phyloP scores from a whole-genome alignment of 2,113 vertebrate genomes.

The Corythoichthys intestinalis region DNA sequence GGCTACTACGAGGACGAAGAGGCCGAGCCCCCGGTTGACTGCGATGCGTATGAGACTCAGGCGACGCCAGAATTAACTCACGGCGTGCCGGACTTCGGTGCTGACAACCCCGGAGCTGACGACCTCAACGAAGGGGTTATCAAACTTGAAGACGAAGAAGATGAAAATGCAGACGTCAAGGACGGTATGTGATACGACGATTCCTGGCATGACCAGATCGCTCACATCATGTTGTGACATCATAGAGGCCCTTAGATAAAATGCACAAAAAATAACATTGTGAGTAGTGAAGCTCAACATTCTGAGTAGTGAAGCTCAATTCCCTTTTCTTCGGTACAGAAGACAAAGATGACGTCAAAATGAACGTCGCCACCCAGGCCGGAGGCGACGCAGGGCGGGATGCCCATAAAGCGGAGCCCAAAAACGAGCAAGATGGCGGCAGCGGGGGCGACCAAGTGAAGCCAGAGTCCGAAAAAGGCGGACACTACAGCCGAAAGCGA shows the following conservation, averaged over 20 bases:
- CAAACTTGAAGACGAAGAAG: slow-evolving; percentile 15
- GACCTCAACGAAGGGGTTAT: slow-evolving; percentile 13
- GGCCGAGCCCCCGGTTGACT: slow-evolving; percentile 45
- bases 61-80: slow-evolving; percentile 24
- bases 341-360: slow-evolving; percentile 52
- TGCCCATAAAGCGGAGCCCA: neutral
- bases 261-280: too few relatives aligned
- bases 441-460: slow-evolving; percentile 47
- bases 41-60: slow-evolving; percentile 38
- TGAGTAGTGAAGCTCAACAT: too few relatives aligned
- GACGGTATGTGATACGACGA: slow-evolving; percentile 36
- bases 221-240: neutral
- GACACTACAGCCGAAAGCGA: slow-evolving; percentile 76
- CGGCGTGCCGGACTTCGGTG: slow-evolving; percentile 51
- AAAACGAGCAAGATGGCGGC: neutral
- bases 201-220: neutral
- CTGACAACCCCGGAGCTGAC: slow-evolving; percentile 51
- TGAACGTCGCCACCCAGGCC: slow-evolving; percentile 53
- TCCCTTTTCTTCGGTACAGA: slow-evolving; percentile 22
- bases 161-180: slow-evolving; percentile 14
- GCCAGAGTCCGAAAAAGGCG: slow-evolving; percentile 47
- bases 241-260: too few relatives aligned
- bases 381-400: slow-evolving; percentile 38
- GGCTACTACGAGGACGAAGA: slow-evolving; percentile 63
- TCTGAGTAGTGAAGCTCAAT: neutral